Conservation (phyloP, 2,888 invertebrate species). For the Cosmopolites sordidus region DNA sequence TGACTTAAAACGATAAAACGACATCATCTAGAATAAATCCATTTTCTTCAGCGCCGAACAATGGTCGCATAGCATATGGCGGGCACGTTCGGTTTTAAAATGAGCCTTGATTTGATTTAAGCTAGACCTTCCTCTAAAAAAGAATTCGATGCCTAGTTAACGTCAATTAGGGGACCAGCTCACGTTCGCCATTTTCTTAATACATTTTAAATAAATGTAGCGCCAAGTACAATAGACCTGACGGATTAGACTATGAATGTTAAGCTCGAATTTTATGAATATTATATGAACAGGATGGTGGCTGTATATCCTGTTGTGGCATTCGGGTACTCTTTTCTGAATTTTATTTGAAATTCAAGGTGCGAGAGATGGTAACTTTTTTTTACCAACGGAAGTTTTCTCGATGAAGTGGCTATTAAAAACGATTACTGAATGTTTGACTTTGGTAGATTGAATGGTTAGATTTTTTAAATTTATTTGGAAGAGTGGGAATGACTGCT, state of each 20-base stretch:
- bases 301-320: constrained; percentile 1
- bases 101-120: constrained; percentile 26
- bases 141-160: constrained; percentile 18
- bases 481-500: no score
- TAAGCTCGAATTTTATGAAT: constrained; percentile 20
- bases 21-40: no score
- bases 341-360: not conserved
- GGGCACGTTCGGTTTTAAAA: constrained; percentile 7
- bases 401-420: no score
- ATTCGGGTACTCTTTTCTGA: not conserved
- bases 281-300: constrained; percentile 14
- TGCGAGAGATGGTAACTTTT: not conserved
- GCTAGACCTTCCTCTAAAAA: constrained; percentile 22
- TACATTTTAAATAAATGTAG: constrained; percentile 31
- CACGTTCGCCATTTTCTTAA: constrained; percentile 28
- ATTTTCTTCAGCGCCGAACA: not conserved
- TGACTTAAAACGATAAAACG: no score
- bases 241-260: constrained; percentile 16
- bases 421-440: no score
- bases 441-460: no score
- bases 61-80: constrained; percentile 1
- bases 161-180: constrained; percentile 18
- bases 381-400: not conserved
- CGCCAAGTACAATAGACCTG: constrained; percentile 25
- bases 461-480: no score